Evolutionary conservation across 1,140 invertebrate species (phyloP).

Genomic region (Drosophila sp.): DNA sequence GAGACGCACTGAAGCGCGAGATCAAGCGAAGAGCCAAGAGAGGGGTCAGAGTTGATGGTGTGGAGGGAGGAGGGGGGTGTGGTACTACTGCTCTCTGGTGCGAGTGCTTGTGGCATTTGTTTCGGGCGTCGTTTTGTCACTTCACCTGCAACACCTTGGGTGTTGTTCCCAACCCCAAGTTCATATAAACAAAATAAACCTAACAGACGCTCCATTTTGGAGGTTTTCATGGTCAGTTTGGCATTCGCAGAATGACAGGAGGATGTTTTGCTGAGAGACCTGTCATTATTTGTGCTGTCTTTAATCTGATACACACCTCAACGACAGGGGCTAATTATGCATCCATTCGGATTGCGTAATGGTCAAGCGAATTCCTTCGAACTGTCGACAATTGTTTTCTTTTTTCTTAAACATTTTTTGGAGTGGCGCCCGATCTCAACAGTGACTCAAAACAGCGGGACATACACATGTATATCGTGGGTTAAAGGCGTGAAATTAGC

Average conservation of each 20-base stretch:
- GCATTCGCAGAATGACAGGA: conserved; percentile 68
- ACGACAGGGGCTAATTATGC: conserved; percentile 58
- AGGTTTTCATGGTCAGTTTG: conserved; percentile 77
- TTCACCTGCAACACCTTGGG: conserved; percentile 77
- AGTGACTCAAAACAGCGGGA: conserved; percentile 39
- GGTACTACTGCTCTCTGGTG: conserved; percentile 40
- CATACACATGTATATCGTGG: conserved; percentile 22
- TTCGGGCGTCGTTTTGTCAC: conserved; percentile 68
- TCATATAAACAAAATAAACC: neutral
- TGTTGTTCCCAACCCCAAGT: conserved; percentile 28
- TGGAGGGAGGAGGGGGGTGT: conserved; percentile 6
- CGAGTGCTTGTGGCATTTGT: conserved; percentile 44
- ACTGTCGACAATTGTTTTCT: conserved; percentile 39
- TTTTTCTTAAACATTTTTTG: neutral
- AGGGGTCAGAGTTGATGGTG: neutral
- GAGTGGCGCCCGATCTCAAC: conserved; percentile 14
- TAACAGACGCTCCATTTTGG: conserved; percentile 41
- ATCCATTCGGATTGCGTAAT: conserved; percentile 61
- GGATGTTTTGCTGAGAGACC: conserved; percentile 56
- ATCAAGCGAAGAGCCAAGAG: conserved; percentile 5
- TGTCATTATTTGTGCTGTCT: conserved; percentile 46
- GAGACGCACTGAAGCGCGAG: conserved; percentile 57
- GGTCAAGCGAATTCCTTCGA: conserved; percentile 56
- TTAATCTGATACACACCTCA: conserved; percentile 31
- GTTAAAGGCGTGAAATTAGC: conserved; percentile 52